Conservation (phyloP, 2,888 invertebrate species). For the Mythimna pallens region DNA sequence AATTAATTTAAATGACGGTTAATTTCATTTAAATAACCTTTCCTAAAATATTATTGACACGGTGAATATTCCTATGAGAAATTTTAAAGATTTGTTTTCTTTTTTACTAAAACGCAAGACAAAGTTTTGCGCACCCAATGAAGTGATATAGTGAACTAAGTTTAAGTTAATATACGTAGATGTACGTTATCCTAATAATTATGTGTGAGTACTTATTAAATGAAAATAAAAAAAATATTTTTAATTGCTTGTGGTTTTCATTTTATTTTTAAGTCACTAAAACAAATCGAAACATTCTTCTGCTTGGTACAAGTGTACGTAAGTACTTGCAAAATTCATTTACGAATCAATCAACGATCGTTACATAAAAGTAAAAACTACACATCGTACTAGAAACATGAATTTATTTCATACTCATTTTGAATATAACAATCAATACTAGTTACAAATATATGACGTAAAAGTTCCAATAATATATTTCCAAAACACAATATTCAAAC, state of each 20-base stretch:
- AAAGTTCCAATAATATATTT: slow-evolving; percentile 45
- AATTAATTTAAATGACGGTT: too few relatives aligned
- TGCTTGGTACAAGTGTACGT: not conserved
- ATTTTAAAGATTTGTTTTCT: not conserved
- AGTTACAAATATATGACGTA: slow-evolving; percentile 26
- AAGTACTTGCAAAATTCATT: too few relatives aligned
- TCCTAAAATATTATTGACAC: slow-evolving; percentile 15
- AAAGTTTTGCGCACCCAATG: slow-evolving; percentile 48
- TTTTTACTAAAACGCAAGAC: slow-evolving; percentile 37
- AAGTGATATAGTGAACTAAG: slow-evolving; percentile 54
- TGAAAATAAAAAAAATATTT: slow-evolving; percentile 64
- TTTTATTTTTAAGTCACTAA: not conserved
- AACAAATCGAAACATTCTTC: too few relatives aligned
- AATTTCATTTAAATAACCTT: not conserved
- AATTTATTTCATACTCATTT: slow-evolving; percentile 49
- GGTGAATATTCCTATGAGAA: not conserved
- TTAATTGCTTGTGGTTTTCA: slow-evolving; percentile 10
- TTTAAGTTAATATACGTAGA: slow-evolving; percentile 55
- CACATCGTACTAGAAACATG: slow-evolving; percentile 36
- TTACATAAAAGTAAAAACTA: not conserved
- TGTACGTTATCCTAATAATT: slow-evolving; percentile 38
- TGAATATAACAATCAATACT: slow-evolving; percentile 37
- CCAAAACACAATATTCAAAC: slow-evolving; percentile 42
- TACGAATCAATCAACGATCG: too few relatives aligned
- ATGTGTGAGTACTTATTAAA: slow-evolving; percentile 65